Base-by-base conservation (phyloP, 2,113 vertebrate species). In the Toxotes chatareus region DNA sequence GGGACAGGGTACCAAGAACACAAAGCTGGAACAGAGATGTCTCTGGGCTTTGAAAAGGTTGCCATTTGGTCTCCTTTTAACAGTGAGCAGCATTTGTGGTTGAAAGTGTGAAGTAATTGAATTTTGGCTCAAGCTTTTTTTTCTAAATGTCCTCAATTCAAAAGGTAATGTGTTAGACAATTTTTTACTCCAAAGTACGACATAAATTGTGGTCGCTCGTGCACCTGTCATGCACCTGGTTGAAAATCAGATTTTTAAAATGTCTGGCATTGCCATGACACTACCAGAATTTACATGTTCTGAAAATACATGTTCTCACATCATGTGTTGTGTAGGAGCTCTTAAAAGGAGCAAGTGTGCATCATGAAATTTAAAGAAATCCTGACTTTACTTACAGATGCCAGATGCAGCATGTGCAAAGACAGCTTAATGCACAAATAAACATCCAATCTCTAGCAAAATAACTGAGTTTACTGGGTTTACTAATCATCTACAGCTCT, bases 11-110 rank as follows among this genome's bases (percentile, higher is more conserved):
- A 68, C 42, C 34, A 56, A 66, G 55, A 82, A 44, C 73, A 93
- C 87, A 94, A 94, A 91, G 89, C 87, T 88, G 76, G 38, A 78
- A 77, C 67, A 79, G 75, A 80, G 84, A 82, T 62, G 84, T 71
- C 72, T 64, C 75, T 64, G 56, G 2, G 55, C 78, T 86, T 82
- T 93, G 66, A 87, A 91, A 94, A 83, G 61, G 60, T 82, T 38
- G 9, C 87, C 83, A 80, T 86, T 94, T 84, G 80, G 82, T 85
- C 65, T 76, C 46, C 59, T 82, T 82, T 85, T 76, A 76, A 86
- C 55, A 46, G 51, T 72, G 51, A 55, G 19, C 65, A 77, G 72
- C 79, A 74, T 87, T 86, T 83, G 77, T 78, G 49, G 44, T 61
- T 59, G 65, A 73, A 84, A 85, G 76, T 80, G 59, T 76, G 36